These are phyloP conservation scores for Cryptotermes secundus DNA, from an alignment of 1,140 invertebrate genomes.

Conservation along the genomic window DNA sequence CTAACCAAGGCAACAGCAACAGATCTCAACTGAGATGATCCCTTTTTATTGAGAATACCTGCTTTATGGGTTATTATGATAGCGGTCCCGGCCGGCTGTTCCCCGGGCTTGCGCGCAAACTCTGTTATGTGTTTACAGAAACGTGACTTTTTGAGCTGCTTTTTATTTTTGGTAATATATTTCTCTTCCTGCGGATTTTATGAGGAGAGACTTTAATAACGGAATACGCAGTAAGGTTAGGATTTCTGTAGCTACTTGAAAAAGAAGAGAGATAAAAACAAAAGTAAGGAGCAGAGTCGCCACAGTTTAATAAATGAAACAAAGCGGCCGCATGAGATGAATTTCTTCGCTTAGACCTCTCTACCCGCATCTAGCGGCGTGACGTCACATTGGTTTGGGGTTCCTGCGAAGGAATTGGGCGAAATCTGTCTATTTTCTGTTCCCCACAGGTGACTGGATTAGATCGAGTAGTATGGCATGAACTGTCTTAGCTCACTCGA, in stretches of 20 bases:
- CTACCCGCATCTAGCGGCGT: background rate
- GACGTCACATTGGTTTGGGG: background rate
- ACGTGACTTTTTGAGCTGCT: background rate
- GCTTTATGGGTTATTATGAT: background rate
- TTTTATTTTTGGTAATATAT: slow-evolving; percentile 10
- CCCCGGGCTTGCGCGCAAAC: background rate
- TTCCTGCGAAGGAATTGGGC: background rate
- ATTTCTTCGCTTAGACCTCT: background rate
- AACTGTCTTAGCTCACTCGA: too few relatives aligned
- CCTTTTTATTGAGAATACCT: background rate
- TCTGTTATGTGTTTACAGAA: background rate
- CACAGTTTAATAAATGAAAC: background rate
- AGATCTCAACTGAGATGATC: background rate
- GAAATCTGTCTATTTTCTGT: too few relatives aligned
- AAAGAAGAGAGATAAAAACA: background rate
- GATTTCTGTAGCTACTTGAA: background rate
- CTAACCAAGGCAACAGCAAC: background rate
- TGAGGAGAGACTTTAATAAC: background rate
- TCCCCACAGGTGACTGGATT: too few relatives aligned
- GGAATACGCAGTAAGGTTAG: background rate
- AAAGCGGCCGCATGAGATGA: too few relatives aligned
- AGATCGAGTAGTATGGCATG: too few relatives aligned
- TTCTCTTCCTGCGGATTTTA: background rate
- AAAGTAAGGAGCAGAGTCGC: background rate
- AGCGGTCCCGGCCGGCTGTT: background rate